Evolutionary conservation across 2,888 invertebrate genomes (phyloP).

Genomic region (Vanessa cardui): DNA sequence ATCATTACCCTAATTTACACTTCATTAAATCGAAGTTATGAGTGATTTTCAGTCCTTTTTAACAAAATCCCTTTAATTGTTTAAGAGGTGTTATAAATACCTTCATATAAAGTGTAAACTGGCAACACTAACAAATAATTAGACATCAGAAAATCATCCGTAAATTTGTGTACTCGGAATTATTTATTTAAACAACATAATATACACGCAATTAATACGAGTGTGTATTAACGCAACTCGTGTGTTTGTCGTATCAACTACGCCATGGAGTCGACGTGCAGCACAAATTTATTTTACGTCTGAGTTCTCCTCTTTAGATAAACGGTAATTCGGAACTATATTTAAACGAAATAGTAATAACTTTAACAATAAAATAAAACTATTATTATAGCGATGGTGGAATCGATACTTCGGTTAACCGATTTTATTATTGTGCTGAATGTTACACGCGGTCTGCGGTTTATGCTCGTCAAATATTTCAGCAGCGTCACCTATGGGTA

Average conservation of each 20-base stretch:
- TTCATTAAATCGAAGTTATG: too few relatives aligned
- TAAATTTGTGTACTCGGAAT: not conserved
- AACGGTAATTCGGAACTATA: constrained; percentile 15
- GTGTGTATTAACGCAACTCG: constrained; percentile 17
- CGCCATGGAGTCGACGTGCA: constrained; percentile 64
- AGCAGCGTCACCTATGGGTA: constrained; percentile 59
- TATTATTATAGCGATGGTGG: constrained; percentile 22
- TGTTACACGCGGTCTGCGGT: constrained; percentile 54
- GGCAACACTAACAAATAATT: too few relatives aligned
- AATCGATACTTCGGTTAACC: constrained; percentile 38
- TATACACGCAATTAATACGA: not conserved
- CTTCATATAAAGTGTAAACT: too few relatives aligned
- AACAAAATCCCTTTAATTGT: too few relatives aligned
- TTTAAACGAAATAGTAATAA: constrained; percentile 17
- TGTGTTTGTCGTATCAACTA: constrained; percentile 54
- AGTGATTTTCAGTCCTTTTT: too few relatives aligned
- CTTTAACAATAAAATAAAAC: constrained; percentile 18
- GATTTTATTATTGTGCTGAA: constrained; percentile 47
- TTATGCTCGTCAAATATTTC: constrained; percentile 66
- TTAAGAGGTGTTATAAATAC: too few relatives aligned
- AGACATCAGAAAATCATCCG: too few relatives aligned
- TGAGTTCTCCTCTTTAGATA: constrained; percentile 46
- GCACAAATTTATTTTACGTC: constrained; percentile 72
- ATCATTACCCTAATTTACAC: too few relatives aligned
- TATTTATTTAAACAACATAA: not conserved